Base-by-base conservation (phyloP, 2,888 invertebrate genomes). In the Acrobasis suavella region DNA sequence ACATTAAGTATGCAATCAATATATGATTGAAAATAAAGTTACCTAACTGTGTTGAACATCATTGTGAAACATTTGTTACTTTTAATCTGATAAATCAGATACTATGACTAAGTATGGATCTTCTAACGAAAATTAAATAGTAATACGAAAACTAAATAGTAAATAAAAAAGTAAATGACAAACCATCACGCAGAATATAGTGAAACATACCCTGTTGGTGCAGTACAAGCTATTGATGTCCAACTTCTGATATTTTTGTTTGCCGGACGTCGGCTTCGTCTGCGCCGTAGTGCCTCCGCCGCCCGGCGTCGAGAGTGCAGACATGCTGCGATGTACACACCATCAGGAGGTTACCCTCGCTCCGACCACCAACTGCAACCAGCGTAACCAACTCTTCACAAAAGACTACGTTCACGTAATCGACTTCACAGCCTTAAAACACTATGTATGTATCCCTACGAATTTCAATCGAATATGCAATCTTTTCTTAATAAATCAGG, bases 191-290 rank as follows among this genome's bases (percentile, higher is more conserved):
- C 0, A 7, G n/a, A 46, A 46, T 12, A 46, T 46, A n/a, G 46
- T 7, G n/a, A 61, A 39, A n/a, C 42, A 46, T 51, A 50, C 96
- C 93, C 95, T 95, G 91, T 96, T 96, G 84, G 95, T 95, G 93
- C 97, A 96, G 93, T 98, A 98, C 93, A 98, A 95, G 94, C 95
- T 98, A 96, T 98, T 98, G 95, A 98, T 98, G 95, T 98, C 98
- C 94, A 98, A 95, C 89, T 98, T 96, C 93, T 97, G 97, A 95
- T 95, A 98, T 95, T 98, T 98, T 93, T 96, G 96, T 95, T 98
- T 98, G 94, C 96, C 96, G 87, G 92, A 87, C 89, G 91, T 90
- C 86, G 92, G 91, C 91, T 92, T 92, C 89, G 86, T 89, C 89
- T 92, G 92, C 91, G 91, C 88, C 89, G 92, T 90, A 89, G 87